Evolutionary conservation across 1,140 invertebrate species (phyloP).

Genomic region (Brachionus paranguensis): DNA sequence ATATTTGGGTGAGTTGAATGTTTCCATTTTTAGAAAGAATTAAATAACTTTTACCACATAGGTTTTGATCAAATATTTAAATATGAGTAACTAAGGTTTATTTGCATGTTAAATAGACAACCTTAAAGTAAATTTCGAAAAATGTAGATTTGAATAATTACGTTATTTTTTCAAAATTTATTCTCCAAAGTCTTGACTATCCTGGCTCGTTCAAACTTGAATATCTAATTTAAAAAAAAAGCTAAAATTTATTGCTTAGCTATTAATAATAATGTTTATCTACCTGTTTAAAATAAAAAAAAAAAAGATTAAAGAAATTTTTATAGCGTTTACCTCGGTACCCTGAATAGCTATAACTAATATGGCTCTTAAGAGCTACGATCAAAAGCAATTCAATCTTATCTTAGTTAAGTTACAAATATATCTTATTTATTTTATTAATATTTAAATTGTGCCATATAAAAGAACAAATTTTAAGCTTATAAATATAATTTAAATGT

Average conservation of each 20-base stretch:
- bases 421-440: neutral
- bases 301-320: neutral
- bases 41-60: neutral
- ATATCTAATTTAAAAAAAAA: neutral
- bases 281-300: neutral
- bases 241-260: neutral
- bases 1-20: neutral
- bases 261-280: slow-evolving; percentile 35
- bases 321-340: neutral
- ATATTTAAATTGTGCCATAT: slow-evolving; percentile 8
- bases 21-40: neutral
- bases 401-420: neutral
- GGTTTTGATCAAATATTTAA: neutral
- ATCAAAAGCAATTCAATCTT: neutral
- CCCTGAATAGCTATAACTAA: neutral
- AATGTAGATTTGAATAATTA: neutral
- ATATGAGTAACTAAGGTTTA: neutral
- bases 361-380: neutral
- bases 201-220: neutral
- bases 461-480: neutral
- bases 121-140: neutral
- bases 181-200: neutral
- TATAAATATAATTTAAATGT: neutral
- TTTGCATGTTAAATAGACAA: neutral
- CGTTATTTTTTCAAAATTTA: neutral